Conservation (phyloP, 92 coral and sea anemone species). For the Desmophyllum pertusum region DNA sequence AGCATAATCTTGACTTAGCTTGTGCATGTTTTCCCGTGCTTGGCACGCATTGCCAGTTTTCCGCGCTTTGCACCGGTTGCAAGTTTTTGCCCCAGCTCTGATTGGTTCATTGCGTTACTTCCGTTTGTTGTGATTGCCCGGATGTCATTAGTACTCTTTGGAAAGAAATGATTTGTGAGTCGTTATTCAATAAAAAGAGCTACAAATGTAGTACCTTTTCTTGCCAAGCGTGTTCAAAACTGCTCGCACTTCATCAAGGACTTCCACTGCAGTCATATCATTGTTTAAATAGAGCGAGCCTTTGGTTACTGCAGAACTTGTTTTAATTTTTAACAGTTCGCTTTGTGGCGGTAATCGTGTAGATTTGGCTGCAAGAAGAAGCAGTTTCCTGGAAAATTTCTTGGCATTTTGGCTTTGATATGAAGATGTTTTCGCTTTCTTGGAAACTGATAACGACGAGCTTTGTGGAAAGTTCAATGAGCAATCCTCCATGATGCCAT, state of each 20-base stretch:
- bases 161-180: no score
- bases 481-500: neutral
- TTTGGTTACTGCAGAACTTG: constrained; percentile 2
- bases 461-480: neutral
- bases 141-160: no score
- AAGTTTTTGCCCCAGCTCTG: neutral
- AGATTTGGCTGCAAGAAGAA: constrained; percentile 23
- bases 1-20: neutral
- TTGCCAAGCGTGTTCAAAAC: constrained; percentile 8
- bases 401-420: constrained; percentile 8
- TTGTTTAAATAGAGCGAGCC: constrained; percentile 1
- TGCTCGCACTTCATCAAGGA: constrained; percentile 27
- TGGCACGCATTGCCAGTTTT: neutral
- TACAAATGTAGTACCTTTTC: constrained; percentile 16
- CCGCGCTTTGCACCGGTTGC: neutral
- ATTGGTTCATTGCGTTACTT: neutral
- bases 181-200: neutral
- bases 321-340: constrained; percentile 3
- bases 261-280: constrained; percentile 15
- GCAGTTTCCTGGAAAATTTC: constrained; percentile 15
- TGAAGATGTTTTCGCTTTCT: constrained; percentile 8
- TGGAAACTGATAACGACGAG: neutral
- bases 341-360: constrained; percentile 17
- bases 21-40: neutral
- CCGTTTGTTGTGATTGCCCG: no score